phyloP scores from a whole-genome alignment of 2,113 vertebrate species.

The Anarhynchus alexandrinus region DNA sequence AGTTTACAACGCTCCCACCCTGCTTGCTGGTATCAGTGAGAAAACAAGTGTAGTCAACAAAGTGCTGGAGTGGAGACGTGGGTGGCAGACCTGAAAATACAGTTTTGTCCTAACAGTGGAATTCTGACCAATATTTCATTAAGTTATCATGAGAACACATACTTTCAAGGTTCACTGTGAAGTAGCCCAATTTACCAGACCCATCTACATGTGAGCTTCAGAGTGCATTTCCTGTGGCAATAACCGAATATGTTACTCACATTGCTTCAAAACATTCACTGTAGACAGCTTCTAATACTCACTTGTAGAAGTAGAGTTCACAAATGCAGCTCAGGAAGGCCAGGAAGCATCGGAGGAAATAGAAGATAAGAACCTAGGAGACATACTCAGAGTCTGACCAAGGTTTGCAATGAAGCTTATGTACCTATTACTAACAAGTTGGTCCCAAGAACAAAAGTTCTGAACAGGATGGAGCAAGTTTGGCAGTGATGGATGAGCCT shows the following conservation, averaged over 20 bases:
- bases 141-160: background rate
- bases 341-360: conserved; percentile 94
- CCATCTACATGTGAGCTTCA: background rate
- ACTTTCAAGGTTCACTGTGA: background rate
- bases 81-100: background rate
- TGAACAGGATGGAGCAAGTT: background rate
- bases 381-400: background rate
- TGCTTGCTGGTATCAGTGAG: background rate
- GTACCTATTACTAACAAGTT: background rate
- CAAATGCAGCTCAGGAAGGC: conserved; percentile 95
- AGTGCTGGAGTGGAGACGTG: background rate
- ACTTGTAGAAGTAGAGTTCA: conserved; percentile 99
- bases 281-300: conserved; percentile 68
- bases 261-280: background rate
- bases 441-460: background rate
- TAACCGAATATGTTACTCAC: background rate
- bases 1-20: background rate
- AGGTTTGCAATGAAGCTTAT: background rate
- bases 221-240: background rate
- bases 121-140: background rate
- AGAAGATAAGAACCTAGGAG: conserved; percentile 94
- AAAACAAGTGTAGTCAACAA: background rate
- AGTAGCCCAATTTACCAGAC: background rate
- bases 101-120: background rate
- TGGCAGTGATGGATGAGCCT: background rate